A percentile compares a stretch with the other conserved stretches of the same genome.
phyloP scores from a whole-genome alignment of 2,797 vertebrate genomes.

The Eremophila alpestris region DNA sequence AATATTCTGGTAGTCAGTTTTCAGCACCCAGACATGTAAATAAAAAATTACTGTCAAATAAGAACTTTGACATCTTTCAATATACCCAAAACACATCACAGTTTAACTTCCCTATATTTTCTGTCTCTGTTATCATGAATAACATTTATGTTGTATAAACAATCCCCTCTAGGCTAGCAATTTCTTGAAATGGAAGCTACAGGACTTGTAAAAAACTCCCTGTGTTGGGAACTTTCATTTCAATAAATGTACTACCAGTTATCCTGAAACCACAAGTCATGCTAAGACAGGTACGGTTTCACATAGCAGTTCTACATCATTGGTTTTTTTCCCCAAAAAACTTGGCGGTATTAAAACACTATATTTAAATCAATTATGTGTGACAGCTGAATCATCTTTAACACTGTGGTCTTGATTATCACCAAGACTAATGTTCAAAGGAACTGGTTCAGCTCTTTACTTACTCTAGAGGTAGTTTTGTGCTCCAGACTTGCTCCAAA shows the following conservation, averaged over 20 bases:
- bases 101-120: background rate
- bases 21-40: background rate
- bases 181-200: background rate
- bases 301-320: background rate
- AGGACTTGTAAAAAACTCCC: background rate
- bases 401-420: slow-evolving; percentile 11
- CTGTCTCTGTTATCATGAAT: background rate
- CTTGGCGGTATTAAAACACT: background rate
- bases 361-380: background rate
- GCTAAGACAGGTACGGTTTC: background rate
- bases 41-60: background rate
- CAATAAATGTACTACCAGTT: background rate
- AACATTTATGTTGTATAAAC: background rate
- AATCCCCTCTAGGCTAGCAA: background rate
- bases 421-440: slow-evolving; percentile 20
- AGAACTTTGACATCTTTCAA: background rate
- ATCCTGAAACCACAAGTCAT: background rate
- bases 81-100: background rate
- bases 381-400: slow-evolving; percentile 16
- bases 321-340: background rate
- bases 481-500: slow-evolving; percentile 92
- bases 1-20: background rate
- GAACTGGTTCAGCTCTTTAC: slow-evolving; percentile 61
- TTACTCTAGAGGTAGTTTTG: slow-evolving; percentile 91
- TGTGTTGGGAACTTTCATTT: background rate